A percentile compares a stretch with the other conserved stretches of the same genome.
These are phyloP conservation scores for Julus scanicus DNA, from an alignment of 2,888 invertebrate species.

Conservation along the genomic window DNA sequence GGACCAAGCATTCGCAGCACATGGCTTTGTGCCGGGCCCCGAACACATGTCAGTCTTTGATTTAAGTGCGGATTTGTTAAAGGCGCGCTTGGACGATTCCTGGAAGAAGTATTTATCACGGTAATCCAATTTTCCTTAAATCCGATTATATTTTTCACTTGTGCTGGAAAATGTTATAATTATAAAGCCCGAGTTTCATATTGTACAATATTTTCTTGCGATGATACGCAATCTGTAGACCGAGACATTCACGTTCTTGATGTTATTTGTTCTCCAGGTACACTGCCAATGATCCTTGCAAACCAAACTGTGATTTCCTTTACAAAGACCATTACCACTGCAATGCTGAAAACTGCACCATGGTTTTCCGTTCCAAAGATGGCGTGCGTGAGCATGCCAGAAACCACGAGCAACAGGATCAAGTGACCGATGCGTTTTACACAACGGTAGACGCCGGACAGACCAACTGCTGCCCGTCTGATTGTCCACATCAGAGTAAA, in stretches of 20 bases:
- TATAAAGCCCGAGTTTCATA: too few relatives aligned
- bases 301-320: conserved; percentile 72
- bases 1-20: conserved; percentile 47
- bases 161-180: too few relatives aligned
- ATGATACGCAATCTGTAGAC: too few relatives aligned
- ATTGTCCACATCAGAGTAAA: conserved; percentile 78
- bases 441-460: conserved; percentile 74
- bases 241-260: too few relatives aligned
- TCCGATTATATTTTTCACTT: too few relatives aligned
- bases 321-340: conserved; percentile 90
- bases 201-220: too few relatives aligned
- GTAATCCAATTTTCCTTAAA: conserved; percentile 60
- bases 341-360: conserved; percentile 79
- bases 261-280: conserved; percentile 62
- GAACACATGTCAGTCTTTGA: conserved; percentile 60
- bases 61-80: conserved; percentile 61
- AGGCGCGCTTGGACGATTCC: conserved; percentile 69
- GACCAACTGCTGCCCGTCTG: conserved; percentile 71
- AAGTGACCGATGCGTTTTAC: conserved; percentile 82
- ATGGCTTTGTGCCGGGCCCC: conserved; percentile 52
- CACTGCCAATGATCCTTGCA: conserved; percentile 68
- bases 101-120: conserved; percentile 72
- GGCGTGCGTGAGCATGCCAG: conserved; percentile 85
- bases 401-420: conserved; percentile 88
- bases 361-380: conserved; percentile 73